These are phyloP conservation scores for Thera britannica DNA, from an alignment of 2,888 invertebrate genomes.

Conservation along the genomic window DNA sequence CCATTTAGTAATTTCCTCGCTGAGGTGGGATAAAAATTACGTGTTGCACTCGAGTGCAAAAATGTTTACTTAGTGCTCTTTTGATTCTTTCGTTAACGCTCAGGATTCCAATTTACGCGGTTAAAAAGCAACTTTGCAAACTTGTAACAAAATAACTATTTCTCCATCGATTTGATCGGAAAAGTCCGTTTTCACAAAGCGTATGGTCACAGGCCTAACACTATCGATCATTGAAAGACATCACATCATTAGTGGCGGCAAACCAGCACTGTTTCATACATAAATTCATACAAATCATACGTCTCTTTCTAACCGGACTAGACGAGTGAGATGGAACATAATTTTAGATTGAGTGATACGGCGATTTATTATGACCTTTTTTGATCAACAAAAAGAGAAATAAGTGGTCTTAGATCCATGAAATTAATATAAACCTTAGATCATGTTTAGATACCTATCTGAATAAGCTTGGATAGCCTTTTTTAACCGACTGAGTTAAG, in stretches of 20 bases:
- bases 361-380: conserved; percentile 26
- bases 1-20: too few species aligned
- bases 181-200: background rate
- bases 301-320: conserved; percentile 16
- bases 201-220: conserved; percentile 24
- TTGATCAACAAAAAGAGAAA: conserved; percentile 15
- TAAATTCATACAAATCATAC: conserved; percentile 34
- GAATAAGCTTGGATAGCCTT: background rate
- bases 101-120: too few species aligned
- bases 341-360: conserved; percentile 26
- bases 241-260: conserved; percentile 35
- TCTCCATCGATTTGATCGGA: background rate
- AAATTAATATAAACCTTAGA: background rate
- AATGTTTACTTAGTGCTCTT: too few species aligned
- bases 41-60: too few species aligned
- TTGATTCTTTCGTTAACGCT: too few species aligned
- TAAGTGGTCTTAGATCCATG: conserved; percentile 7
- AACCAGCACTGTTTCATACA: conserved; percentile 34
- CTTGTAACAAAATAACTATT: too few species aligned
- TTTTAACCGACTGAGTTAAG: background rate
- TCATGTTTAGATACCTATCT: conserved; percentile 12
- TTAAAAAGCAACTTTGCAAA: too few species aligned
- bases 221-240: conserved; percentile 34
- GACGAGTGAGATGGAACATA: conserved; percentile 15
- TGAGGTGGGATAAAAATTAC: too few species aligned